phyloP scores from a whole-genome alignment of 2,888 invertebrate genomes.

The Cyclophora albipunctata region DNA sequence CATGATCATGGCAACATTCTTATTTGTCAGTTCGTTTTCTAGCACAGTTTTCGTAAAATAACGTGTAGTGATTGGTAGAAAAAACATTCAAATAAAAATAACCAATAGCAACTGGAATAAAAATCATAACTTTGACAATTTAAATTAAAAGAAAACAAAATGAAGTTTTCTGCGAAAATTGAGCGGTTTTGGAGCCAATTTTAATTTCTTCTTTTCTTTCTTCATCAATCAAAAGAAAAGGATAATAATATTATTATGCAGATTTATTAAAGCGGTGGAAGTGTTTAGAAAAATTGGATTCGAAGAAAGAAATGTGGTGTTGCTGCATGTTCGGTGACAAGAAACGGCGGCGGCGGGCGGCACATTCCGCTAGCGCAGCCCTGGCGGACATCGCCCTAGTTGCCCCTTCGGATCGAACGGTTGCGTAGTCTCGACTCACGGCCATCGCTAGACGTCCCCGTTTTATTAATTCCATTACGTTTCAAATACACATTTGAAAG shows the following conservation, averaged over 20 bases:
- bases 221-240: too few species aligned
- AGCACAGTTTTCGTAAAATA: too few species aligned
- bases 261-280: too few species aligned
- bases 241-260: too few species aligned
- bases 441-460: slow-evolving; percentile 39
- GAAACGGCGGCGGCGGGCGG: slow-evolving; percentile 28
- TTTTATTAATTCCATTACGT: slow-evolving; percentile 23
- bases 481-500: slow-evolving; percentile 33
- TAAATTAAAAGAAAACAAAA: slow-evolving; percentile 12
- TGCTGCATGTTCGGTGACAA: slow-evolving; percentile 15
- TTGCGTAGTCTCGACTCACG: slow-evolving; percentile 60
- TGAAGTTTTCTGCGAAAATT: slow-evolving; percentile 43
- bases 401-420: slow-evolving; percentile 72
- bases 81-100: slow-evolving; percentile 1
- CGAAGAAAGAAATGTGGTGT: slow-evolving; percentile 5
- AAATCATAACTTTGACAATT: not conserved
- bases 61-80: not conserved
- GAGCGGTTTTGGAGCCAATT: slow-evolving; percentile 49
- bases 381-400: slow-evolving; percentile 70
- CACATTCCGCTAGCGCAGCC: slow-evolving; percentile 70
- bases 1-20: too few species aligned
- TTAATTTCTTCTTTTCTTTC: slow-evolving; percentile 25
- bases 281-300: too few species aligned
- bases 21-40: too few species aligned
- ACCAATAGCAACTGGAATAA: slow-evolving; percentile 4